phyloP scores from a whole-genome alignment of 2,113 vertebrate genomes.

The Myiozetetes cayanensis region DNA sequence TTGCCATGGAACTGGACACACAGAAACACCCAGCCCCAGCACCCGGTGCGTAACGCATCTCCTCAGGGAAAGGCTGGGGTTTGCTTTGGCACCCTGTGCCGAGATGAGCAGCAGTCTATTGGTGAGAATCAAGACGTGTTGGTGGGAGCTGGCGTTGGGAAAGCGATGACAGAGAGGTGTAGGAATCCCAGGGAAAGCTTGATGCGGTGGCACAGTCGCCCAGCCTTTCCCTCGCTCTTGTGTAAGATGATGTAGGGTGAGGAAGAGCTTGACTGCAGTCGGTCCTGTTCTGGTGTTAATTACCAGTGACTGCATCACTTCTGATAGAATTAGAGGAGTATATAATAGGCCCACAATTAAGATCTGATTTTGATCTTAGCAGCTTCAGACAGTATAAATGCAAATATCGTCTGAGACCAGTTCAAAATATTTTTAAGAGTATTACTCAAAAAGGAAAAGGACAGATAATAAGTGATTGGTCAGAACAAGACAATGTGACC shows the following conservation, averaged over 20 bases:
- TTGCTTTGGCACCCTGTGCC: background rate
- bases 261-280: background rate
- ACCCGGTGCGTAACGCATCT: no score
- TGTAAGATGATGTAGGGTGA: background rate
- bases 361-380: constrained; percentile 36
- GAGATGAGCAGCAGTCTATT: background rate
- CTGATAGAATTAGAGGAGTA: background rate
- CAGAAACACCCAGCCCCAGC: background rate
- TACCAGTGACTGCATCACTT: background rate
- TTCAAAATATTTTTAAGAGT: background rate
- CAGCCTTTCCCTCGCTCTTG: background rate
- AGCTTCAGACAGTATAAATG: constrained; percentile 17
- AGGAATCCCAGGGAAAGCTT: constrained; percentile 44
- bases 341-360: constrained; percentile 8
- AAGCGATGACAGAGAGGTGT: background rate
- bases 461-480: background rate
- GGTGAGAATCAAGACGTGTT: background rate
- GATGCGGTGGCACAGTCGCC: accelerated
- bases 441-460: background rate
- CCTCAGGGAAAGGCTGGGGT: background rate
- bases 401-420: background rate
- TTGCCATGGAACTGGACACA: accelerated
- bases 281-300: background rate
- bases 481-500: background rate
- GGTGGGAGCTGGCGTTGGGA: background rate